Percentiles rank a stretch among this genome's conserved stretches.
These are phyloP conservation scores for Alloscopus bannaensis DNA, from an alignment of 2,888 invertebrate genomes.

Conservation along the genomic window DNA sequence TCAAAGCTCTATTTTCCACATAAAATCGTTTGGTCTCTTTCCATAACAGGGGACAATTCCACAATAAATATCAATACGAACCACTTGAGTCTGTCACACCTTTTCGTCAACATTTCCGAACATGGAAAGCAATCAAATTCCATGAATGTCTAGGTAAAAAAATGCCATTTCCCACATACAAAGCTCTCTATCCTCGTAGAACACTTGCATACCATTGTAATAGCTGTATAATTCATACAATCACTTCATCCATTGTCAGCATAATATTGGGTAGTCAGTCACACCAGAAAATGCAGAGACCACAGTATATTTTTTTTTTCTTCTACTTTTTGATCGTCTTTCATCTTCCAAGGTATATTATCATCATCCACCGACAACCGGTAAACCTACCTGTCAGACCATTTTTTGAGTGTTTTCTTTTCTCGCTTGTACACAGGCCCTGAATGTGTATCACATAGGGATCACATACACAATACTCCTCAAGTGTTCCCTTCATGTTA, in stretches of 20 bases:
- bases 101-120: neutral
- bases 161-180: neutral
- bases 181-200: neutral
- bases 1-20: neutral
- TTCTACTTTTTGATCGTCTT: neutral
- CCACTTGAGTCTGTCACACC: slow-evolving; percentile 14
- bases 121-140: neutral
- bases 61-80: neutral
- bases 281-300: neutral
- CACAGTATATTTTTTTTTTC: neutral
- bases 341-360: slow-evolving; percentile 3
- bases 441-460: slow-evolving; percentile 33
- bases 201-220: slow-evolving; percentile 17
- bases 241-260: slow-evolving; percentile 4
- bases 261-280: neutral
- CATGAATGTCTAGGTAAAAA: neutral
- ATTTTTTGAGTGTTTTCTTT: slow-evolving; percentile 36
- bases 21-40: neutral
- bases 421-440: slow-evolving; percentile 35
- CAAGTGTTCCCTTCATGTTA: slow-evolving; percentile 39
- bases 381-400: slow-evolving; percentile 34
- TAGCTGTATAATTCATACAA: slow-evolving; percentile 42
- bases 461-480: slow-evolving; percentile 36
- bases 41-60: neutral
- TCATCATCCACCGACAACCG: neutral